Conservation (phyloP, 2,888 invertebrate species). For the Arrhopalites spinosus region DNA sequence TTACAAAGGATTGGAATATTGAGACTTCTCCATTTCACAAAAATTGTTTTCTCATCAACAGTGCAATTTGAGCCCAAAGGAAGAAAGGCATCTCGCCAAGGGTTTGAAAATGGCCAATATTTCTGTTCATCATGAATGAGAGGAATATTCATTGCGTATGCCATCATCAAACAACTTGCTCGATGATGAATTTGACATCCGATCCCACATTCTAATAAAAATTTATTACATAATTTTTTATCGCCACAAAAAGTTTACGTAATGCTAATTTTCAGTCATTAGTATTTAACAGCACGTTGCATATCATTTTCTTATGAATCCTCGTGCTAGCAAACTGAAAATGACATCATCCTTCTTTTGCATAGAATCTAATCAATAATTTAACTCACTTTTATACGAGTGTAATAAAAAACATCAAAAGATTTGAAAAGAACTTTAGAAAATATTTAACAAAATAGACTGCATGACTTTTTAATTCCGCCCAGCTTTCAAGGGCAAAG, state of each 20-base stretch:
- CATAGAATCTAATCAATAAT: no score
- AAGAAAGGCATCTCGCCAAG: constrained; percentile 30
- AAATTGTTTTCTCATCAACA: constrained; percentile 19
- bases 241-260: not conserved
- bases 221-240: not conserved
- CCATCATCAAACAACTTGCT: constrained; percentile 34
- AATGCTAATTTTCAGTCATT: no score
- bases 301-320: no score
- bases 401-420: not conserved
- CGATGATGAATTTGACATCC: constrained; percentile 46
- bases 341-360: no score
- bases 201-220: constrained; percentile 37
- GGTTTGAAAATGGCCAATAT: constrained; percentile 28
- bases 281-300: no score
- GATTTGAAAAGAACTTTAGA: not conserved
- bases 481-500: no score
- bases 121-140: constrained; percentile 37
- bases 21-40: constrained; percentile 20
- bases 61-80: constrained; percentile 37
- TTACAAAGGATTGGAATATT: constrained; percentile 11
- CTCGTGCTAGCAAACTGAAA: no score
- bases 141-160: constrained; percentile 37
- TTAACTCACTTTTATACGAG: not conserved
- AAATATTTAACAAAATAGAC: not conserved
- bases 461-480: no score